Percentiles rank a stretch among this genome's conserved stretches.
Evolutionary conservation across 2,888 invertebrate species (phyloP).

Genomic region (Scaptodrosophila latifasciaeformis): DNA sequence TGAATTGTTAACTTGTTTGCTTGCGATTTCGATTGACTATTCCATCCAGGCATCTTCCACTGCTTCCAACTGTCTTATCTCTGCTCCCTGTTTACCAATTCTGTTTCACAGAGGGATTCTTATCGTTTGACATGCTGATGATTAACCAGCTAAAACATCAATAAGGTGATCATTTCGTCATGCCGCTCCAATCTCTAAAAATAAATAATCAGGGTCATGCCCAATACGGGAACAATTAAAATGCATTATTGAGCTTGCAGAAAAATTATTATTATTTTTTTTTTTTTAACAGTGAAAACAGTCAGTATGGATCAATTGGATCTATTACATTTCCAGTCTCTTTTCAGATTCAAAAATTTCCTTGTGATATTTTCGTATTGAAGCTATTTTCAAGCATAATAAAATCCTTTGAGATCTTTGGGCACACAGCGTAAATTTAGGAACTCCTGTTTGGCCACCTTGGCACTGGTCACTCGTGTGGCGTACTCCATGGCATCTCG

Average conservation of each 20-base stretch:
- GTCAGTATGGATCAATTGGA: too few species aligned
- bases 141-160: not conserved
- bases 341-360: not conserved
- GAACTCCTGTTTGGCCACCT: conserved; percentile 76
- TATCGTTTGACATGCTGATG: not conserved
- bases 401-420: conserved; percentile 47
- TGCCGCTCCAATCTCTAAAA: too few species aligned
- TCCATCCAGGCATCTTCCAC: not conserved
- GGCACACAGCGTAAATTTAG: conserved; percentile 49
- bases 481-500: conserved; percentile 78
- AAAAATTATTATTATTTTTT: too few species aligned
- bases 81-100: not conserved
- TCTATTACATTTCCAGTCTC: too few species aligned
- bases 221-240: too few species aligned
- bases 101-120: too few species aligned
- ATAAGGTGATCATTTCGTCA: too few species aligned
- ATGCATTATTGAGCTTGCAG: too few species aligned
- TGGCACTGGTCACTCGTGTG: conserved; percentile 79
- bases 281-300: too few species aligned
- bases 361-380: not conserved
- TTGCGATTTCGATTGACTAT: not conserved
- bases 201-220: too few species aligned
- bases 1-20: too few species aligned
- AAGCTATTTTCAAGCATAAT: conserved; percentile 31
- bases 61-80: not conserved